Evolutionary conservation across 2,797 vertebrate species (phyloP).

Genomic region (Australoheros facetus): DNA sequence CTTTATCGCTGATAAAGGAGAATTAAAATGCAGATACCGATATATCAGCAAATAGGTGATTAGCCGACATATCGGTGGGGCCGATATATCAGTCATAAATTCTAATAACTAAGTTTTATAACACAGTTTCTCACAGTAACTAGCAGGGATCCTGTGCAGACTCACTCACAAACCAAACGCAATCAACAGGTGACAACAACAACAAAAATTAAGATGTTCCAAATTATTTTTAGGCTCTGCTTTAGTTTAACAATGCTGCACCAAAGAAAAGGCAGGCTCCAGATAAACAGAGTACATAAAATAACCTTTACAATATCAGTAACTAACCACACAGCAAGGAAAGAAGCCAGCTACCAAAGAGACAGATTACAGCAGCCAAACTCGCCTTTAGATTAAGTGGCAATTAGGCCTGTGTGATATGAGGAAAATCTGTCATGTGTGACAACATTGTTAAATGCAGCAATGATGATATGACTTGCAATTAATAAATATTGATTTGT

Average conservation of each 20-base stretch:
- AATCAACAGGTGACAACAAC: background rate
- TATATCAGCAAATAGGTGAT: background rate
- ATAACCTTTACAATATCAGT: background rate
- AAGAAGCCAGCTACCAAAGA: background rate
- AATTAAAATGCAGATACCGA: background rate
- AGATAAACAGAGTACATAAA: background rate
- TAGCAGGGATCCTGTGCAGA: background rate
- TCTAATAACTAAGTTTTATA: background rate
- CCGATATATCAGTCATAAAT: background rate
- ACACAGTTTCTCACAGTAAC: background rate
- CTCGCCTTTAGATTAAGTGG: background rate
- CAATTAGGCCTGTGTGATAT: background rate
- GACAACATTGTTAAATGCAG: background rate
- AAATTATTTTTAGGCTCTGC: background rate
- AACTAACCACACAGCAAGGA: background rate
- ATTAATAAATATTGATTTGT: conserved; percentile 2
- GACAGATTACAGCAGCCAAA: background rate
- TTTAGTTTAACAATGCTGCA: background rate
- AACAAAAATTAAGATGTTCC: background rate
- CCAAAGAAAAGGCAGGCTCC: background rate
- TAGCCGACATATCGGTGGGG: background rate
- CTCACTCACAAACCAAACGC: conserved; percentile 1
- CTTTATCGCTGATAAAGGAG: background rate
- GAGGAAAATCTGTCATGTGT: background rate
- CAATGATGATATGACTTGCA: conserved; percentile 8